Base-by-base conservation (phyloP, 2,797 vertebrate species). In the Micrastur ruficollis region DNA sequence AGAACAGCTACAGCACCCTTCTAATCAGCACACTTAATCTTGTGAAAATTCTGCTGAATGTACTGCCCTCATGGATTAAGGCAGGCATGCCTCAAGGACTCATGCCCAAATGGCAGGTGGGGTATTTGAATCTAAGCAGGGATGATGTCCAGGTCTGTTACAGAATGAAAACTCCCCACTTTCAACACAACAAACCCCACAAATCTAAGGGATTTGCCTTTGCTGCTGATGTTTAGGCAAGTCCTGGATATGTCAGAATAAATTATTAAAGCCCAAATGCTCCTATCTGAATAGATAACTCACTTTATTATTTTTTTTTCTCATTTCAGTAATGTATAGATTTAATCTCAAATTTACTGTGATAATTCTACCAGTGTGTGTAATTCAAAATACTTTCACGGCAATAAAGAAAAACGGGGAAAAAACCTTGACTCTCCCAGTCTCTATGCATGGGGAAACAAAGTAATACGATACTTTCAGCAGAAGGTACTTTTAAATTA, bases 241-340 rank as follows among this genome's bases (percentile, higher is more conserved):
- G 76, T 42, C 80, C 93, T 90, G 76, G 44, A 92, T 93, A 86
- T 65, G 78, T 90, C 85, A 95, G 36, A 88, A 91, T 70, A 91
- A 87, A 92, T 93, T 90, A 91, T 90, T 72, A 91, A 94, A 95
- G 66, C 50, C 23, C 40, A 95, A 79, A 75, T 81, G 42, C 12
- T 63, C 34, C 66, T 49, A 78, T 81, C 62, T 80, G 38, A 91
- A 95, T 55, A 79, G 46, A 91, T 72, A 71, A 50, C 22, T 76
- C 52, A 25, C 36, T 81, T 19, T 42, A 8, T 61, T 47, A 7
- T 56, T 81, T 82, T 76, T 50, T 44, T 52, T 31, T 19, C 46
- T 81, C 31, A 40, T 89, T 86, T 90, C 58, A 76, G 31, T 49
- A 65, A 88, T 14, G 27, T 62, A 52, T 56, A 82, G 44, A 63